Evolutionary conservation across 2,888 invertebrate species (phyloP).

Genomic region (Amiota communis): DNA sequence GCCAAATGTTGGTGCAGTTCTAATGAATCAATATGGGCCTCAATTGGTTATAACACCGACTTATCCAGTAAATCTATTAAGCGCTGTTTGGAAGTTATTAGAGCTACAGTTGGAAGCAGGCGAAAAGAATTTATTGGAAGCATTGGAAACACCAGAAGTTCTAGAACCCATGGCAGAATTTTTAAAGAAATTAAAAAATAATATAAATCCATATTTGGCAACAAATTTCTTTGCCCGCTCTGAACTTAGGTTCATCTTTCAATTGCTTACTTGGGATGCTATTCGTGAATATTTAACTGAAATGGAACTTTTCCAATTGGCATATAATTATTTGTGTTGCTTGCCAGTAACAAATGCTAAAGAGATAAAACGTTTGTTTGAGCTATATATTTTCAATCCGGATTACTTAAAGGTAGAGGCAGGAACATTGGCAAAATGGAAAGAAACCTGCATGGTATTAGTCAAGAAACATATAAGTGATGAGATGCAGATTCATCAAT

Average conservation of each 20-base stretch:
- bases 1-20: slow-evolving; percentile 69
- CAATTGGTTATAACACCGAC: slow-evolving; percentile 67
- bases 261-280: slow-evolving; percentile 65
- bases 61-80: slow-evolving; percentile 68
- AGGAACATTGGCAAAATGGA: slow-evolving; percentile 75
- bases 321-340: slow-evolving; percentile 78
- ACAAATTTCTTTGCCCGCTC: slow-evolving; percentile 76
- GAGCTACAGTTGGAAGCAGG: slow-evolving; percentile 50
- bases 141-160: slow-evolving; percentile 58
- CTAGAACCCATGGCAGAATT: slow-evolving; percentile 63
- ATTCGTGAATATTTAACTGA: slow-evolving; percentile 60
- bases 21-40: slow-evolving; percentile 64
- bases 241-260: slow-evolving; percentile 75
- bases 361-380: slow-evolving; percentile 77
- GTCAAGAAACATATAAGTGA: slow-evolving; percentile 73
- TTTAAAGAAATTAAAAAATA: slow-evolving; percentile 51
- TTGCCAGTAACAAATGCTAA: slow-evolving; percentile 77
- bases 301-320: slow-evolving; percentile 69
- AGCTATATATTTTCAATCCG: slow-evolving; percentile 77
- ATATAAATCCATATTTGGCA: slow-evolving; percentile 60
- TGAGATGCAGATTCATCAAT: too few species aligned
- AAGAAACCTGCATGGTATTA: slow-evolving; percentile 74
- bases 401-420: slow-evolving; percentile 76
- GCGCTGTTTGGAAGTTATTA: slow-evolving; percentile 64
- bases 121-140: slow-evolving; percentile 55